Evolutionary conservation across 2,113 vertebrate species (phyloP).

Genomic region (Sturnus vulgaris): DNA sequence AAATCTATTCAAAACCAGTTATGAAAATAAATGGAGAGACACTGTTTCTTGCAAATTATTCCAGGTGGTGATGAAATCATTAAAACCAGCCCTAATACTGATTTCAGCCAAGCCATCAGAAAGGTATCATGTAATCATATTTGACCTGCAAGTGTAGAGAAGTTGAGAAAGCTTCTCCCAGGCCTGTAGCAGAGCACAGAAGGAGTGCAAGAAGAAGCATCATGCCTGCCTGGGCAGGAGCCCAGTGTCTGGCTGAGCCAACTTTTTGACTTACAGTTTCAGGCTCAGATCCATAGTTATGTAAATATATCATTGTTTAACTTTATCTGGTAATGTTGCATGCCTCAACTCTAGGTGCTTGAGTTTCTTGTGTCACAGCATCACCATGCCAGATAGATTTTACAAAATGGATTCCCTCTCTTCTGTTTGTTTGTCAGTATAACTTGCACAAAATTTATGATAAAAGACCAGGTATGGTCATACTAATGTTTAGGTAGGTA

Average conservation of each 20-base stretch:
- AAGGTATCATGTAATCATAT: not conserved
- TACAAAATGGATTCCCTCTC: not conserved
- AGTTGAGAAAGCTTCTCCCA: not conserved
- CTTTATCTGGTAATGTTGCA: not conserved
- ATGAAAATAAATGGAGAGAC: not conserved
- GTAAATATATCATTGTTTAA: not conserved
- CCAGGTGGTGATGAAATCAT: not conserved
- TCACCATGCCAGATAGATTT: not conserved
- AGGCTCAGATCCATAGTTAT: not conserved
- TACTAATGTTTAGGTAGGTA: not conserved
- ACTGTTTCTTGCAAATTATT: not conserved
- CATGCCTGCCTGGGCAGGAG: not conserved
- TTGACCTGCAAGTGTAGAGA: not conserved
- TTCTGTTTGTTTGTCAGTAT: not conserved
- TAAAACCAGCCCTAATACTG: not conserved
- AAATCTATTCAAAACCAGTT: not conserved
- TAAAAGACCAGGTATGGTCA: not conserved
- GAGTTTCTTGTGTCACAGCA: not conserved
- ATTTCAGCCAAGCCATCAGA: not conserved
- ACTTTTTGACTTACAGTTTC: not conserved
- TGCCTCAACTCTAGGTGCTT: not conserved
- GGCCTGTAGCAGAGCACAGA: not conserved
- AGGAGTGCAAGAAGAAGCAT: not conserved
- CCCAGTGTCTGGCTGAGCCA: not conserved
- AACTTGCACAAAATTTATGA: not conserved